Base-by-base conservation (phyloP, 2,888 invertebrate species). In the Caenorhabditis afra region DNA sequence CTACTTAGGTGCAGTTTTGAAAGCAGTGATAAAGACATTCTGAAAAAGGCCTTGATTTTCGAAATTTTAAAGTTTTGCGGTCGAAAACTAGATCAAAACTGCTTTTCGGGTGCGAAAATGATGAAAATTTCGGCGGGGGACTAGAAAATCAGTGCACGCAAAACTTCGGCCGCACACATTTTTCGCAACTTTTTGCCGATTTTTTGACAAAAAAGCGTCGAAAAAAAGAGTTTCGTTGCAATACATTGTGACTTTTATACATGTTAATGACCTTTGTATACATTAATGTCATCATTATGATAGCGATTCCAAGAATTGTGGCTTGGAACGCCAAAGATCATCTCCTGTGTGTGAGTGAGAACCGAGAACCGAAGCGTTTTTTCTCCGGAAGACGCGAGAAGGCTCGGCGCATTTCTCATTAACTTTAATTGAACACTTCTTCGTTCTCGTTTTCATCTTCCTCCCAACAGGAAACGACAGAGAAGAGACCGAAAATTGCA, bases 21-120 rank as follows among this genome's bases (percentile, higher is more conserved):
- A 52, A 76, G 58, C 57, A 74, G n/a, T 16, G 73, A 58, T 57
- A 76, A 64, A 45, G 68, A 64, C 76, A 76, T 76, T 62, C 70
- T 61, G 68, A 67, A 67, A 67, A 10, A 39, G n/a, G 16, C 23
- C 14, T 22, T 0, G 20, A 67, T 49, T 49, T 44, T 22, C 8
- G 14, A 12, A 44, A 58, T 45, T 20, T 29, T n/a, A 5, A 18
- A 61, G 37, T 35, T 22, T 57, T 11, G n/a, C 14, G 57, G 39
- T 58, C 29, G 29, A 68, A 41, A 57, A 41, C 7, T 29, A 29
- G 29, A 29, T 29, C 29, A 29, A 29, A 29, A 29, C 29, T 29
- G 29, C 29, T 29, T 29, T 29, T 29, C 29, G 3, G 41, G n/a
- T 57, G 39, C 3, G 23, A 64, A 66, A 67, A 67, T 58, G 67